Percentiles rank a stretch among this genome's conserved stretches.
Evolutionary conservation across 1,140 invertebrate species (phyloP).

Genomic region (Euura lappo): DNA sequence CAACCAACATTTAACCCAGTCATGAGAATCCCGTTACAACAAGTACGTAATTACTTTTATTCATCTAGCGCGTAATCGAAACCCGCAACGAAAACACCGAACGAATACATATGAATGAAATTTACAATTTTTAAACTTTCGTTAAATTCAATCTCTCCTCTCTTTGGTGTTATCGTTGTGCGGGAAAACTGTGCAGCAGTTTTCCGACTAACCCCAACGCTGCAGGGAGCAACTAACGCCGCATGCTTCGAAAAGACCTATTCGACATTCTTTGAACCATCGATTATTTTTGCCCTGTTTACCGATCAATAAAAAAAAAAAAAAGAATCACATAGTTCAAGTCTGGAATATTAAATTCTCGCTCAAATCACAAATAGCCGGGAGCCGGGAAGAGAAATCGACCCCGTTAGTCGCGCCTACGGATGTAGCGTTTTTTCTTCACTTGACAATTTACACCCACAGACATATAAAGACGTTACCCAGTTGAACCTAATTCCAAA

Average conservation of each 20-base stretch:
- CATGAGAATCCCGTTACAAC: too few relatives aligned
- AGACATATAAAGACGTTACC: not conserved
- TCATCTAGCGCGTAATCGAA: not conserved
- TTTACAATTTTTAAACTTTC: not conserved
- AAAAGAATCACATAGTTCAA: too few relatives aligned
- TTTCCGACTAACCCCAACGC: not conserved
- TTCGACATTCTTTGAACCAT: too few relatives aligned
- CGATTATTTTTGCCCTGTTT: too few relatives aligned
- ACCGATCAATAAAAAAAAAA: too few relatives aligned
- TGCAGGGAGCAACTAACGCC: slow-evolving; percentile 47
- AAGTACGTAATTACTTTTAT: too few relatives aligned
- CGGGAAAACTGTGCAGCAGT: not conserved
- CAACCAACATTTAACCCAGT: too few relatives aligned
- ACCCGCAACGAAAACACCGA: not conserved
- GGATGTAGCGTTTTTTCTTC: not conserved
- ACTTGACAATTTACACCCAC: not conserved
- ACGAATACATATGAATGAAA: not conserved
- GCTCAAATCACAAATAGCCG: too few relatives aligned
- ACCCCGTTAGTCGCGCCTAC: not conserved
- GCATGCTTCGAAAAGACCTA: slow-evolving; percentile 39
- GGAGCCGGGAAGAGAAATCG: not conserved
- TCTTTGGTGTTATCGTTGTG: not conserved
- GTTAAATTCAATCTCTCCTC: not conserved
- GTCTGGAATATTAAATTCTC: too few relatives aligned
- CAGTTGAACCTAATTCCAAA: not conserved